Evolutionary conservation across 2,888 invertebrate genomes (phyloP), one percentile per base, ranked within the genome.

Genomic region (Synanthedon formicaeformis): DNA sequence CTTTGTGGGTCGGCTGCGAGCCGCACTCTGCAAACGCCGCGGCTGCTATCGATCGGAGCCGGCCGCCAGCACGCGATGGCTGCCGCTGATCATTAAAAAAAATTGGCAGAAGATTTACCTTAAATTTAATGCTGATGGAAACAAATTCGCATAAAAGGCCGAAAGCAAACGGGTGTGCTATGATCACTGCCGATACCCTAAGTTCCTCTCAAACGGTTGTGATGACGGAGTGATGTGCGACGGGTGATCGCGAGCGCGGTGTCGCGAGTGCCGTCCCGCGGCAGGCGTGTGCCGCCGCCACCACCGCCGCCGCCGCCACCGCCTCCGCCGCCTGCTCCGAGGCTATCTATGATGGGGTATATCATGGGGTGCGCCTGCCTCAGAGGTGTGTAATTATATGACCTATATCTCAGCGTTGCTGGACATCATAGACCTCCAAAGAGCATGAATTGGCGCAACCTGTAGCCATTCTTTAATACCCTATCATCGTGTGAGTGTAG

Each of bases 361-460:
- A 94, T 95, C 90, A 95, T 95, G 95, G 95, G 95, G 86, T 95
- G 95, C 90, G 93, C 95, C 88, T 95, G 95, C 90, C 91, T 95
- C 88, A 94, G 94, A 94, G 95, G 95, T 94, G 66, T 64, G 80
- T 78, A 68, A 50, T 49, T 45, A 34, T 34, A 10, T 34, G 8
- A 34, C 5, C 34, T 34, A 34, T 34, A 34, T 34, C 10, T 34
- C 34, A 34, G 34, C 34, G 10, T 10, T 8, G 34, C 34, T 34
- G 34, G 10, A 34, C 5, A 34, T 34, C 34, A 10, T 34, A 10
- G 8, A 10, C 34, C 34, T 10, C 10, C 34, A 34, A 34, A 34
- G 34, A 10, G 10, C 34, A 34, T 2, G 34, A 10, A 10, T 34
- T 10, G 34, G 8, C 34, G 10, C 10, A 34, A 10, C 34, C 10